A percentile compares a stretch with the other conserved stretches of the same genome.
Evolutionary conservation across 2,113 vertebrate species (phyloP).

Genomic region (Brachionichthys hirsutus): DNA sequence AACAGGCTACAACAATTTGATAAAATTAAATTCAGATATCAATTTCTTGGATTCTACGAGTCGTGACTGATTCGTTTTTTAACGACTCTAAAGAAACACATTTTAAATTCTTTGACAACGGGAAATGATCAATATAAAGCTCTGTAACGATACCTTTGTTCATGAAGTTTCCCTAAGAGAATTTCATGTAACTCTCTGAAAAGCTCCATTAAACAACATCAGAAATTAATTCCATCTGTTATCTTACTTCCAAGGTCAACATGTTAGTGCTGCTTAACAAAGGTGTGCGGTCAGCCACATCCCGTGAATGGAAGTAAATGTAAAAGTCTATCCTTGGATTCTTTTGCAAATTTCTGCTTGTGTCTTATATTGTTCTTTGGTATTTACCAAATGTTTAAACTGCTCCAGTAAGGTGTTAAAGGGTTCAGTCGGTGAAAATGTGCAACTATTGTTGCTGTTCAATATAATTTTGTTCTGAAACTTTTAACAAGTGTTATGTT

Average conservation of each 20-base stretch:
- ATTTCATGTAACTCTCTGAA: slow-evolving; percentile 19
- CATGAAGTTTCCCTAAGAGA: slow-evolving; percentile 1
- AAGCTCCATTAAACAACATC: slow-evolving; percentile 5
- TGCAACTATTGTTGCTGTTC: not conserved
- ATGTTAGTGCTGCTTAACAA: no score
- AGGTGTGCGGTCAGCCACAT: no score
- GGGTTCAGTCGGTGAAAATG: not conserved
- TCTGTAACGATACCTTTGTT: no score
- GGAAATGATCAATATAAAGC: not conserved
- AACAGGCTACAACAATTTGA: slow-evolving; percentile 2
- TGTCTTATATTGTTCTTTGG: no score
- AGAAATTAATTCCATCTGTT: no score
- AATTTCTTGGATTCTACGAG: no score
- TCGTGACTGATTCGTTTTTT: no score
- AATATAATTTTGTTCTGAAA: not conserved
- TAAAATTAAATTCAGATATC: slow-evolving; percentile 1
- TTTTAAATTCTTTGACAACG: not conserved
- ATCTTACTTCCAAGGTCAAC: no score
- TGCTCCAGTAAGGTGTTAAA: not conserved
- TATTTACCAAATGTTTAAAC: not conserved
- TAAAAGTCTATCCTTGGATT: not conserved
- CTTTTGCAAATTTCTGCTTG: no score
- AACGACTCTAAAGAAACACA: not conserved
- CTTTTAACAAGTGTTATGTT: not conserved
- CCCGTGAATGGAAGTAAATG: not conserved